A percentile compares a stretch with the other conserved stretches of the same genome.
phyloP scores from a whole-genome alignment of 2,113 vertebrate genomes.

The Tragelaphus scriptus region DNA sequence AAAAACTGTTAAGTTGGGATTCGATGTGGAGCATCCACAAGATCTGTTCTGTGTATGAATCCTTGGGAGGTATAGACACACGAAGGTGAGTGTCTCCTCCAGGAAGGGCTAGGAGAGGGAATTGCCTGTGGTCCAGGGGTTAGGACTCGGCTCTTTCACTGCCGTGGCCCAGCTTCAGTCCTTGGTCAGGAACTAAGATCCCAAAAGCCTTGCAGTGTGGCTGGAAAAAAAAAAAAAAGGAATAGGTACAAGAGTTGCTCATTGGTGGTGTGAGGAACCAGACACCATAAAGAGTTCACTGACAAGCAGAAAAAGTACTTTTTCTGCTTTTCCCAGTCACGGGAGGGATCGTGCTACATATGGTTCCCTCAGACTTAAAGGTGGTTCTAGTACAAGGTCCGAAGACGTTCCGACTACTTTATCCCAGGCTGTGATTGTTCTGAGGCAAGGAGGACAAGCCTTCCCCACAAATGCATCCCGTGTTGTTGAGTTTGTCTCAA shows the following conservation, averaged over 20 bases:
- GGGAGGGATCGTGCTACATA: rapidly evolving
- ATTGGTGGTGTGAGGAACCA: not conserved
- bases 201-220: not conserved
- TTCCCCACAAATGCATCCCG: rapidly evolving
- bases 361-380: not conserved
- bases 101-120: not conserved
- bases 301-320: not conserved
- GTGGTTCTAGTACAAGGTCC: not conserved
- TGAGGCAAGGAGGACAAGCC: not conserved
- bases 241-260: not conserved
- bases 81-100: not conserved
- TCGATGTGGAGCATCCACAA: not conserved
- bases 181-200: not conserved
- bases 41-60: not conserved
- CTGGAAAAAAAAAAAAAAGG: not conserved
- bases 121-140: not conserved
- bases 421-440: not conserved
- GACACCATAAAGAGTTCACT: not conserved
- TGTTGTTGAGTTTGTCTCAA: not conserved
- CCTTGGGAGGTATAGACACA: not conserved
- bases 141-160: not conserved
- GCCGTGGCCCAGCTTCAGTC: not conserved
- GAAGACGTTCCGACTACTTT: rapidly evolving
- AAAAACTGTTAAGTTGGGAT: rapidly evolving
- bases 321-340: not conserved